These are phyloP conservation scores for Leptinotarsa tumamoca DNA, from an alignment of 2,888 invertebrate genomes.

Conservation along the genomic window DNA sequence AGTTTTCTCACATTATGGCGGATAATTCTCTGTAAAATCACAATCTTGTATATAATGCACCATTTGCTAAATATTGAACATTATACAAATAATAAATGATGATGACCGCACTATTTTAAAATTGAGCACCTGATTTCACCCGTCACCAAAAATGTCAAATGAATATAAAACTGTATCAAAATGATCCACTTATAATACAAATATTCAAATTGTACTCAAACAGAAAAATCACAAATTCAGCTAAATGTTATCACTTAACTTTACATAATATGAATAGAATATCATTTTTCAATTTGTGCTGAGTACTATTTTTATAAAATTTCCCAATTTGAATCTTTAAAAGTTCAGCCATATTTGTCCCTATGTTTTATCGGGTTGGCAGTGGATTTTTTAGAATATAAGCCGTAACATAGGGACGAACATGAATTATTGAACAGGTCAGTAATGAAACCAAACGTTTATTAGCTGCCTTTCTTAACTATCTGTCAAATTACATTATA, in stretches of 20 bases:
- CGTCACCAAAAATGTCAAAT: constrained; percentile 52
- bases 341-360: constrained; percentile 54
- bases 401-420: constrained; percentile 59
- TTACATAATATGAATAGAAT: constrained; percentile 37
- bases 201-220: constrained; percentile 31
- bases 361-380: constrained; percentile 62
- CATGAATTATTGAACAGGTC: constrained; percentile 51
- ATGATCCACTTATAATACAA: constrained; percentile 42
- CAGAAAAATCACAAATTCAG: constrained; percentile 37
- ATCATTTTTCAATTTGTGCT: constrained; percentile 36
- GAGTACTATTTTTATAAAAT: constrained; percentile 32
- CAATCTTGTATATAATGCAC: constrained; percentile 18
- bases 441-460: constrained; percentile 16
- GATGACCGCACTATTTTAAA: constrained; percentile 61
- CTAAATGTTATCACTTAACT: constrained; percentile 8
- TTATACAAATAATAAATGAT: constrained; percentile 36
- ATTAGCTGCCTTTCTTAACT: background rate
- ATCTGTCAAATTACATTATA: background rate
- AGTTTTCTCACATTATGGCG: background rate
- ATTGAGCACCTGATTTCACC: constrained; percentile 64
- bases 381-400: constrained; percentile 64
- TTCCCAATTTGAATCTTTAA: constrained; percentile 26
- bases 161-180: constrained; percentile 38
- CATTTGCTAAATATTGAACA: background rate
- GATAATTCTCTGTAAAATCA: background rate